These are phyloP conservation scores for Australoheros facetus DNA, from an alignment of 2,797 vertebrate genomes.

Conservation along the genomic window DNA sequence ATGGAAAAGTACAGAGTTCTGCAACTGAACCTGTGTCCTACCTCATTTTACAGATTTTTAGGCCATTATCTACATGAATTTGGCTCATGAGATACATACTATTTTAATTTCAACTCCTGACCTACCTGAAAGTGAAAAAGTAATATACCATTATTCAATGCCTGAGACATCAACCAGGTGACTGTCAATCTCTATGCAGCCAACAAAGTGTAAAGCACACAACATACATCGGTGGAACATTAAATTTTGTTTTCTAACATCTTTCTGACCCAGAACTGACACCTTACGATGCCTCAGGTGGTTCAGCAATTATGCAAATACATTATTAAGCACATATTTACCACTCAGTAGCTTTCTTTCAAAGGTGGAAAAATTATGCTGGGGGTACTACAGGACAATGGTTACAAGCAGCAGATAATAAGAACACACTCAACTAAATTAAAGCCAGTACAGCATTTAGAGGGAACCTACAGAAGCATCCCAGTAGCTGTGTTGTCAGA, in stretches of 20 bases:
- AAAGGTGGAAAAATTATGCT: neutral
- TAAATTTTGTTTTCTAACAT: neutral
- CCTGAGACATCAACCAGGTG: neutral
- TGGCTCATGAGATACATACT: neutral
- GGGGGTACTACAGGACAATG: neutral
- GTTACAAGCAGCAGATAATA: neutral
- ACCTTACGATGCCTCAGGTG: neutral
- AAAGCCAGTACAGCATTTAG: neutral
- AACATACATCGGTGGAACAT: neutral
- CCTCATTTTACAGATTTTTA: neutral
- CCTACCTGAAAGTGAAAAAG: neutral
- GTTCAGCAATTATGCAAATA: neutral
- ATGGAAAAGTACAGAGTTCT: conserved; percentile 1
- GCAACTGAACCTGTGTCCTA: neutral
- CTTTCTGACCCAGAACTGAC: neutral
- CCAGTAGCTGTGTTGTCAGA: neutral
- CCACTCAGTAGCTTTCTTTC: neutral
- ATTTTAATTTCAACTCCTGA: neutral
- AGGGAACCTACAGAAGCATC: neutral
- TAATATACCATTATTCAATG: neutral
- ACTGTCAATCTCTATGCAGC: neutral
- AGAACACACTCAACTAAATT: neutral
- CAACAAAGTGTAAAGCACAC: neutral
- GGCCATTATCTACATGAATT: neutral
- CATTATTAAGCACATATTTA: neutral